These are phyloP conservation scores for Biston betularia DNA, from an alignment of 2,888 invertebrate species.

Conservation along the genomic window DNA sequence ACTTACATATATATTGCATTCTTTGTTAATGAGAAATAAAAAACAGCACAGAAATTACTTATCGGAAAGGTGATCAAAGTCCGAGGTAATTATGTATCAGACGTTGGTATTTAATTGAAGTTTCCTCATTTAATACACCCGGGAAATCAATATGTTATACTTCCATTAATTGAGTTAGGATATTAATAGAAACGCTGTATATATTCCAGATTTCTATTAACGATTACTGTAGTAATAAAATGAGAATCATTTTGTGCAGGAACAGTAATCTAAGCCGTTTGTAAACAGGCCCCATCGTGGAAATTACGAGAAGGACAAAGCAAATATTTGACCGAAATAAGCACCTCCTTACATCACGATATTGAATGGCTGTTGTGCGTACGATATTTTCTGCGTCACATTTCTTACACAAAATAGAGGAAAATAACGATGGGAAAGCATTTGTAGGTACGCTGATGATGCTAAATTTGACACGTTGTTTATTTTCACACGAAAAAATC, in stretches of 20 bases:
- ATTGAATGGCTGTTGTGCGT: conserved; percentile 38
- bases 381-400: conserved; percentile 33
- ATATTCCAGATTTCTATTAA: not conserved
- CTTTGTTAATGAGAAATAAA: too few species aligned
- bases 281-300: conserved; percentile 37
- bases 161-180: not conserved
- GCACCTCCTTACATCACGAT: conserved; percentile 42
- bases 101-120: not conserved
- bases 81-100: not conserved
- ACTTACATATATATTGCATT: not conserved
- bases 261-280: conserved; percentile 41
- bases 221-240: conserved; percentile 10
- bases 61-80: conserved; percentile 16
- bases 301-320: conserved; percentile 44
- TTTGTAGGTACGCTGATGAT: conserved; percentile 18
- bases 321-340: conserved; percentile 45
- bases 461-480: conserved; percentile 22
- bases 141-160: not conserved
- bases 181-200: not conserved
- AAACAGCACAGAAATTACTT: not conserved
- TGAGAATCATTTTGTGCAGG: conserved; percentile 25
- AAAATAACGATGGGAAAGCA: conserved; percentile 31
- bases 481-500: conserved; percentile 4
- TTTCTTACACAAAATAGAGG: conserved; percentile 29
- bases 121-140: not conserved